These are phyloP conservation scores for Phataginus tetradactyla DNA, from an alignment of 2,797 vertebrate genomes.

Conservation along the genomic window DNA sequence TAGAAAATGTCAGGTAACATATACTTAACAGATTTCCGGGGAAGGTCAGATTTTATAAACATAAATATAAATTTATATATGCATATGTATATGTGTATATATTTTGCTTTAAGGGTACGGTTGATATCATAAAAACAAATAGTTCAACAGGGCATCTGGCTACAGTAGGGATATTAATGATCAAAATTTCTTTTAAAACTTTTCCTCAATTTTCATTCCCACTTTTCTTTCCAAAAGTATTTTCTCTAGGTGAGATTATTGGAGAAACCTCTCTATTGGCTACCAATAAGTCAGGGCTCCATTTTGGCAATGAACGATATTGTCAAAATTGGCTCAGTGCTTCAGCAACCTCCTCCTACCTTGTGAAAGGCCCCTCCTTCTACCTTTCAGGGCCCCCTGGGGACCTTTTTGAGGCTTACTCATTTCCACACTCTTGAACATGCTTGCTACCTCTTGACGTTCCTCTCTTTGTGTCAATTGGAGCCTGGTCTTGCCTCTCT, in stretches of 20 bases:
- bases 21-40: neutral
- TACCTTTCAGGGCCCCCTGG: neutral
- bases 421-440: neutral
- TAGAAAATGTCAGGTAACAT: neutral
- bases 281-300: neutral
- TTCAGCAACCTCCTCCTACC: neutral
- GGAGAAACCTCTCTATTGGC: neutral
- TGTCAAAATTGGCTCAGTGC: neutral
- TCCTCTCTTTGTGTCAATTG: neutral
- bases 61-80: neutral
- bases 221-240: neutral
- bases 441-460: neutral
- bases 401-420: neutral
- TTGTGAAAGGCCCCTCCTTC: neutral
- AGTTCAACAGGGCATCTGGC: neutral
- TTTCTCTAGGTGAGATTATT: neutral
- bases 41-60: neutral
- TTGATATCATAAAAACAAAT: neutral
- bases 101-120: neutral
- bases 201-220: neutral
- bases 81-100: no score
- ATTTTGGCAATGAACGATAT: neutral
- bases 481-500: neutral
- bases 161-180: neutral
- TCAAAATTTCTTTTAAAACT: neutral